Evolutionary conservation across 2,113 vertebrate species (phyloP).

Genomic region (Malaclemys terrapin): DNA sequence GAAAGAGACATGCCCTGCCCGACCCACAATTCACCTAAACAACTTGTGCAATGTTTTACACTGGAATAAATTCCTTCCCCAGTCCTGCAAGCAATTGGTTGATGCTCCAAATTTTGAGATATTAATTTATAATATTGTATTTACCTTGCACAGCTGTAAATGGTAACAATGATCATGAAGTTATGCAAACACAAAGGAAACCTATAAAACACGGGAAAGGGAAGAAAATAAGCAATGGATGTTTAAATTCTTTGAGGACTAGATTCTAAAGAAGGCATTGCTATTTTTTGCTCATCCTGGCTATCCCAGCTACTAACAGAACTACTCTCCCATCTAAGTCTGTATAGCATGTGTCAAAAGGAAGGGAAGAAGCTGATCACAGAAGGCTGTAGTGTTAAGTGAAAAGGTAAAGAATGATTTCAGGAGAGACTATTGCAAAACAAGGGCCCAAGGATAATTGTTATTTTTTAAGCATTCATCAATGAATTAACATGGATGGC

Average conservation of each 20-base stretch:
- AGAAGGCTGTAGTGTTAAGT: neutral
- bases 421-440: neutral
- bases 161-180: neutral
- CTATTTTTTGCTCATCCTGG: neutral
- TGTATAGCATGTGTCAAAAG: neutral
- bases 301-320: rapidly evolving
- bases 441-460: neutral
- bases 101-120: neutral
- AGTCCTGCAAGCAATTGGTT: neutral
- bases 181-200: neutral
- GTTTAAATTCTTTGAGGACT: neutral
- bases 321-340: neutral
- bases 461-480: neutral
- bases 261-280: neutral
- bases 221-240: neutral
- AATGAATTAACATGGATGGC: neutral
- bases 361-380: neutral
- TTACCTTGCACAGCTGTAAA: neutral
- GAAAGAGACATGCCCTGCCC: neutral
- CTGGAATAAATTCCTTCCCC: neutral
- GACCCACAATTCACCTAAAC: neutral
- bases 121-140: neutral
- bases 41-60: neutral
- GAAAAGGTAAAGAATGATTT: neutral
- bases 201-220: neutral